Percentiles rank a stretch among this genome's conserved stretches.
phyloP scores from a whole-genome alignment of 2,888 invertebrate genomes.

The Adelognathus sp. region DNA sequence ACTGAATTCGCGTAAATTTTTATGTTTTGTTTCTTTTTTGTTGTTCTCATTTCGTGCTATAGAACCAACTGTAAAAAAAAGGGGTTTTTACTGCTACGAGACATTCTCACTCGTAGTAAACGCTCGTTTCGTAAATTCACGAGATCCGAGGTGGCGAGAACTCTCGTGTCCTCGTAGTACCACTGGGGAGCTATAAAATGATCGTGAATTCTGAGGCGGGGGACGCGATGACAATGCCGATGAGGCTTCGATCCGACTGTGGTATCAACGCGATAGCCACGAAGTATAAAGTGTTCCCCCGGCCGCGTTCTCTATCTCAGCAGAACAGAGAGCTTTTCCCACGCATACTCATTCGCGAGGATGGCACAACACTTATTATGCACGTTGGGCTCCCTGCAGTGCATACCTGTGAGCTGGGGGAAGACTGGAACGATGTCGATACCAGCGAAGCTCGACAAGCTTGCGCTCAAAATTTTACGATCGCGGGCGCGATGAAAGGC shows the following conservation, averaged over 20 bases:
- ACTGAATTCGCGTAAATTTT: too few species aligned
- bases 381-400: neutral
- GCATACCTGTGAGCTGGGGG: neutral
- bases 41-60: neutral
- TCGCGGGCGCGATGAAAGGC: neutral
- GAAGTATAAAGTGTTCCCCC: too few species aligned
- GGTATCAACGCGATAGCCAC: constrained; percentile 1
- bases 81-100: constrained; percentile 1
- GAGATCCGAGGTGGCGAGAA: neutral
- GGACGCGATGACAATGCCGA: constrained; percentile 42
- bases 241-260: constrained; percentile 40
- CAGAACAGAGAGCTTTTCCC: neutral
- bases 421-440: constrained; percentile 4
- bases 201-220: constrained; percentile 36
- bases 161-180: neutral
- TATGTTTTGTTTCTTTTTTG: neutral
- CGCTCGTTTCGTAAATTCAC: neutral
- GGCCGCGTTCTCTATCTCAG: neutral
- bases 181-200: constrained; percentile 34
- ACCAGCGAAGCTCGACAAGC: neutral
- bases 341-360: neutral
- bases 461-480: neutral
- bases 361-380: neutral
- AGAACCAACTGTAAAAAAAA: neutral
- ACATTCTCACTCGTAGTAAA: constrained; percentile 26